These are phyloP conservation scores for Diarsia dahlii DNA, from an alignment of 2,888 invertebrate species.

Conservation along the genomic window DNA sequence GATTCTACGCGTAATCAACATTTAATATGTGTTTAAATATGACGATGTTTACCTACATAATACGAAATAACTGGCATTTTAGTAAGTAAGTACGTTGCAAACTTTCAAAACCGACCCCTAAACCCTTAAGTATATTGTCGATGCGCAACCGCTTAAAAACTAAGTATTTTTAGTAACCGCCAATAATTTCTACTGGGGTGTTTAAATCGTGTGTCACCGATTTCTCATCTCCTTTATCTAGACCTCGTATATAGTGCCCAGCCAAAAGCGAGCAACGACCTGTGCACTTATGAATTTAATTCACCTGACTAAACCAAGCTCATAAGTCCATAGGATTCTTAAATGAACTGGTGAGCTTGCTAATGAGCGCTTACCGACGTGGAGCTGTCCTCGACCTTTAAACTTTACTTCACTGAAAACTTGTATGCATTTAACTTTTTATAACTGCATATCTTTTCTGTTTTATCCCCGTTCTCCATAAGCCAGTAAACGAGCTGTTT, in stretches of 20 bases:
- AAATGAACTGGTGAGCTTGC: not conserved
- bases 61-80: not conserved
- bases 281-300: not conserved
- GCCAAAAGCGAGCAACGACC: not conserved
- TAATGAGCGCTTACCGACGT: conserved; percentile 18
- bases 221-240: not conserved
- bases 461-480: not conserved
- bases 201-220: too few species aligned
- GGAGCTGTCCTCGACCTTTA: conserved; percentile 8
- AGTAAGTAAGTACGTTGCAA: not conserved
- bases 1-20: conserved; percentile 1
- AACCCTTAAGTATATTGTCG: not conserved
- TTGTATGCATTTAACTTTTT: conserved; percentile 10
- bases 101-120: not conserved
- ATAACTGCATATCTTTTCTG: conserved; percentile 18
- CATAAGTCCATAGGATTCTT: conserved; percentile 1
- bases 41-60: not conserved
- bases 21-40: not conserved
- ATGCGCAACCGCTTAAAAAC: not conserved
- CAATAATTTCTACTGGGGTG: not conserved
- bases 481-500: conserved; percentile 6
- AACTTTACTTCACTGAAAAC: conserved; percentile 15
- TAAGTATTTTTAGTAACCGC: not conserved
- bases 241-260: not conserved
- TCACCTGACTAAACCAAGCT: not conserved